A percentile compares a stretch with the other conserved stretches of the same genome.
Evolutionary conservation across 2,888 invertebrate genomes (phyloP).

Genomic region (Zootermopsis nevadensis): DNA sequence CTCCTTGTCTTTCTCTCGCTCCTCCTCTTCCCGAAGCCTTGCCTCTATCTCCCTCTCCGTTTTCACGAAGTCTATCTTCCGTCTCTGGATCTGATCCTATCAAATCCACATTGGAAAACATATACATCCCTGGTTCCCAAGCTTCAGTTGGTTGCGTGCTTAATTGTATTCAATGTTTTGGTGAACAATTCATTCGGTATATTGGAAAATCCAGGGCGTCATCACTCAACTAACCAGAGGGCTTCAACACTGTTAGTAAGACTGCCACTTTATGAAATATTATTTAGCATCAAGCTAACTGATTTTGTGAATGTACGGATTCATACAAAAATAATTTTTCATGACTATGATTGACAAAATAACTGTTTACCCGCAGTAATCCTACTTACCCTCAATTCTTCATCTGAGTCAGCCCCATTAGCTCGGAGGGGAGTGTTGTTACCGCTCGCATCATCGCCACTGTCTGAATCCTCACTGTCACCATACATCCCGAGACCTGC

Average conservation of each 20-base stretch:
- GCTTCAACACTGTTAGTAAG: too few relatives aligned
- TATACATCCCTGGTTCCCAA: too few relatives aligned
- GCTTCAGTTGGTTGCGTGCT: too few relatives aligned
- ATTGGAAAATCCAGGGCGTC: too few relatives aligned
- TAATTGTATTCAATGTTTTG: too few relatives aligned
- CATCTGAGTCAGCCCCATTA: constrained; percentile 72
- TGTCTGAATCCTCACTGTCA: constrained; percentile 66
- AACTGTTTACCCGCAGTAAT: constrained; percentile 13
- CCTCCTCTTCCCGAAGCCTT: constrained; percentile 68
- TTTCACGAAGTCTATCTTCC: constrained; percentile 76
- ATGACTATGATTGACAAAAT: constrained; percentile 12
- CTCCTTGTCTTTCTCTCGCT: constrained; percentile 59
- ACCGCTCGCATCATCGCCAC: constrained; percentile 63
- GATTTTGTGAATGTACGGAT: too few relatives aligned
- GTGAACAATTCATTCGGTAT: too few relatives aligned
- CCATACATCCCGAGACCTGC: constrained; percentile 87
- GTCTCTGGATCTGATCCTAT: constrained; percentile 73
- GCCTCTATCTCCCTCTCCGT: constrained; percentile 83
- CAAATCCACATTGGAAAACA: too few relatives aligned
- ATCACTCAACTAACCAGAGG: too few relatives aligned
- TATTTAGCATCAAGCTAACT: too few relatives aligned
- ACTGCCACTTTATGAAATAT: too few relatives aligned
- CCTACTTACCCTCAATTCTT: constrained; percentile 75
- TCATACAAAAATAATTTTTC: background rate
- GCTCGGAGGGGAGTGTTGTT: constrained; percentile 58